These are phyloP conservation scores for Corydoras sp. DNA, from an alignment of 2,113 vertebrate species.

Conservation along the genomic window DNA sequence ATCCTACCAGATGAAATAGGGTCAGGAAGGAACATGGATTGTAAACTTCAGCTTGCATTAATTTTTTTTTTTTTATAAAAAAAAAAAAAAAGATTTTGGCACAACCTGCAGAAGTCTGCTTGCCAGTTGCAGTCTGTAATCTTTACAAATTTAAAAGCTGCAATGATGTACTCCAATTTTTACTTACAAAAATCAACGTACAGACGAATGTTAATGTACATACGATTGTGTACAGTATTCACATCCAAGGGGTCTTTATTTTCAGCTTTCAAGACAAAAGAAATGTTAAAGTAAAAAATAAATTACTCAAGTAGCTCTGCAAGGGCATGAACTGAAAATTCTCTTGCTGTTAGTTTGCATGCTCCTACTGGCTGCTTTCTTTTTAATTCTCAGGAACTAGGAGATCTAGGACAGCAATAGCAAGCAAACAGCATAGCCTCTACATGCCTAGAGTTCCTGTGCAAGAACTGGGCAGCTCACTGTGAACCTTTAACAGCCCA, in stretches of 20 bases:
- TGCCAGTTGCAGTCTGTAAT: too few relatives aligned
- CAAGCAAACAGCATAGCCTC: neutral
- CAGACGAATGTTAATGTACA: too few relatives aligned
- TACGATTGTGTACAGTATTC: neutral
- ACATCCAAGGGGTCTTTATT: constrained; percentile 6
- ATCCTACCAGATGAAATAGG: too few relatives aligned
- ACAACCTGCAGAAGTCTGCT: neutral
- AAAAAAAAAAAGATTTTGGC: neutral
- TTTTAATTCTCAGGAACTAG: neutral
- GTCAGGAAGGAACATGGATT: too few relatives aligned
- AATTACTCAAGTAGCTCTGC: neutral
- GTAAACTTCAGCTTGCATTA: too few relatives aligned
- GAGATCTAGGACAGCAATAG: neutral
- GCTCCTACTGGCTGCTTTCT: neutral
- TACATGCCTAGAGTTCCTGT: constrained; percentile 24
- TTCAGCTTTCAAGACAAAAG: neutral
- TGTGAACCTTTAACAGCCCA: constrained; percentile 37
- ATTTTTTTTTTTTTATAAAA: neutral
- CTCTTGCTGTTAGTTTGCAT: neutral
- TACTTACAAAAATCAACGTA: too few relatives aligned
- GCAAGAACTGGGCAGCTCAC: constrained; percentile 1
- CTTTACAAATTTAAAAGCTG: too few relatives aligned
- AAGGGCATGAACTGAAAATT: neutral
- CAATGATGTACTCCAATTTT: too few relatives aligned
- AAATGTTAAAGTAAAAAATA: neutral